phyloP scores from a whole-genome alignment of 1,140 invertebrate genomes.

The Heliconius congener region DNA sequence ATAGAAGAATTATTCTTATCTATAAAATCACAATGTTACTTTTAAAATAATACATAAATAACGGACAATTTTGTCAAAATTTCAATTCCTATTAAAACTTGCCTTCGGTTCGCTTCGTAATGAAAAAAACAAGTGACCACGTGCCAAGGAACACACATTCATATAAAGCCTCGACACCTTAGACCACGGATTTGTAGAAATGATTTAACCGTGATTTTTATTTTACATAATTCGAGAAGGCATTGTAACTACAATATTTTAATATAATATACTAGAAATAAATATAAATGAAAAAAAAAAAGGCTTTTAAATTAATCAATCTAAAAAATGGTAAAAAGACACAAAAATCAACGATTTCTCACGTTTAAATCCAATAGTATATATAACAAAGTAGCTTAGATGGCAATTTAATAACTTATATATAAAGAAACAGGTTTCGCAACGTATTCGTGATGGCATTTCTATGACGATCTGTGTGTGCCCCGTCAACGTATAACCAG shows the following conservation, averaged over 20 bases:
- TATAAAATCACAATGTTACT: background rate
- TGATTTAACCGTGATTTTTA: conserved; percentile 38
- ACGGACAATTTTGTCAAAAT: conserved; percentile 35
- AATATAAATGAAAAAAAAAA: background rate
- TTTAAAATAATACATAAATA: conserved; percentile 16
- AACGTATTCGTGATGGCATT: conserved; percentile 1
- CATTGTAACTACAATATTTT: background rate
- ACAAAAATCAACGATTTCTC: background rate
- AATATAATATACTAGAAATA: background rate
- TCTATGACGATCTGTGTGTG: conserved; percentile 25
- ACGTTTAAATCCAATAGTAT: background rate
- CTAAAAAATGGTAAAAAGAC: background rate
- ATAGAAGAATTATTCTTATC: background rate
- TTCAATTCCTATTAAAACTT: conserved; percentile 29
- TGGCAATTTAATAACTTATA: background rate
- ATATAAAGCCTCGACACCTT: conserved; percentile 41
- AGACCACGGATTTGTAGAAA: conserved; percentile 36
- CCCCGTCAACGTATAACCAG: conserved; percentile 41
- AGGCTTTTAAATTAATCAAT: background rate
- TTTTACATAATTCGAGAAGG: conserved; percentile 35
- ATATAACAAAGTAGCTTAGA: background rate
- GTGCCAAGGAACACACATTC: conserved; percentile 52
- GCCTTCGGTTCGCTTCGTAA: conserved; percentile 30
- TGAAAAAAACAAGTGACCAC: conserved; percentile 52
- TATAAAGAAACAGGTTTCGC: background rate